A percentile compares a stretch with the other conserved stretches of the same genome.
phyloP scores from a whole-genome alignment of 2,888 invertebrate species.

The Eilema griseolum region DNA sequence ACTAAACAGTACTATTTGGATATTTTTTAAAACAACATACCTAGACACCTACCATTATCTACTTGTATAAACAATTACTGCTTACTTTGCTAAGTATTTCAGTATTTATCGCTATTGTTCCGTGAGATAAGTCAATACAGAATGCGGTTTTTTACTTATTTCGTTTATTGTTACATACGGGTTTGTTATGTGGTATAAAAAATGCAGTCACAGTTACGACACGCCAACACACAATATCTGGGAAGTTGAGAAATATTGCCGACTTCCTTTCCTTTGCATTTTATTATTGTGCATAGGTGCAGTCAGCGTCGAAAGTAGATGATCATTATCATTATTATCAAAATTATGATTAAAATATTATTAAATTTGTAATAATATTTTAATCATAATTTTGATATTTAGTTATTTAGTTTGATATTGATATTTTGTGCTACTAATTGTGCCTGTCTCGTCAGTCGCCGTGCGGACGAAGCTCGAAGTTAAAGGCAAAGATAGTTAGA shows the following conservation, averaged over 20 bases:
- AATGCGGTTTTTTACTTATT: constrained; percentile 44
- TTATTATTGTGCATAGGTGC: constrained; percentile 26
- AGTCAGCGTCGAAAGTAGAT: constrained; percentile 12
- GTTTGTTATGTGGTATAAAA: constrained; percentile 23
- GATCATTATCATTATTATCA: background rate
- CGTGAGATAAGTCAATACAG: constrained; percentile 48
- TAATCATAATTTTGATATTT: too few species aligned
- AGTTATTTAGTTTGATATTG: too few species aligned
- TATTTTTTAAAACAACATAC: constrained; percentile 6
- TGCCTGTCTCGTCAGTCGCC: too few species aligned
- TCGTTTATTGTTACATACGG: constrained; percentile 38
- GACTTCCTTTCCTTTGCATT: constrained; percentile 42
- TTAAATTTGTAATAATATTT: too few species aligned
- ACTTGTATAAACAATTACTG: constrained; percentile 1
- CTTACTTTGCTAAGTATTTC: constrained; percentile 14
- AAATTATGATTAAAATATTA: too few species aligned
- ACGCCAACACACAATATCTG: constrained; percentile 50
- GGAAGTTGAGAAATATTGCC: constrained; percentile 50
- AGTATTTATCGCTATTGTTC: constrained; percentile 25
- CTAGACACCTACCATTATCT: background rate
- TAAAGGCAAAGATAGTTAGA: too few species aligned
- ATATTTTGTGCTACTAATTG: too few species aligned
- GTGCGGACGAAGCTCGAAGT: too few species aligned
- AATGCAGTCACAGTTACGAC: constrained; percentile 46
- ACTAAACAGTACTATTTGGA: too few species aligned